Percentiles rank a stretch among this genome's conserved stretches.
phyloP scores from a whole-genome alignment of 2,113 vertebrate genomes.

The Ceratotherium simum region DNA sequence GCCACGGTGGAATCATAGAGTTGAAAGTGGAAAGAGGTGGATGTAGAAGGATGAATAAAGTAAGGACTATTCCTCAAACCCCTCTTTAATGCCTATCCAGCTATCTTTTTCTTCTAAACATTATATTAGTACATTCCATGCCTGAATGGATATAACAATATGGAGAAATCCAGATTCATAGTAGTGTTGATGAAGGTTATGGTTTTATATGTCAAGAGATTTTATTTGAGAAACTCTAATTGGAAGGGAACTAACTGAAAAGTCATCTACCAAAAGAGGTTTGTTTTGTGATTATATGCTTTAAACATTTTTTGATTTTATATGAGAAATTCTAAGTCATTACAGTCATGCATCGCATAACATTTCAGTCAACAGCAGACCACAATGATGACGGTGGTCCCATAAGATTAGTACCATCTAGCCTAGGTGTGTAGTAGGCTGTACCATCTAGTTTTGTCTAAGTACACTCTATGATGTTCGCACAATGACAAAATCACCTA shows the following conservation, averaged over 20 bases:
- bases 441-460: no score
- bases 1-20: not conserved
- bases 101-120: not conserved
- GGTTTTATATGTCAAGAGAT: not conserved
- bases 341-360: not conserved
- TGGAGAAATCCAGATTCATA: not conserved
- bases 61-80: not conserved
- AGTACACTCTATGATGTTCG: no score
- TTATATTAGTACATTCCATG: not conserved
- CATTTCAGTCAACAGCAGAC: no score
- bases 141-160: not conserved
- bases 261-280: not conserved
- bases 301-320: not conserved
- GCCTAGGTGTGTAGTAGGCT: no score
- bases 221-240: conserved; percentile 22
- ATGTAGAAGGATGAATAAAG: not conserved
- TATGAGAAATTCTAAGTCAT: not conserved
- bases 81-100: not conserved
- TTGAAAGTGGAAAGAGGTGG: not conserved
- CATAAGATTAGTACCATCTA: no score
- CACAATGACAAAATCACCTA: no score
- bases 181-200: not conserved
- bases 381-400: no score
- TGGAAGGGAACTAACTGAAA: not conserved
- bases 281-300: not conserved